Conservation (phyloP, 1,140 invertebrate species). For the Bombus superbus region DNA sequence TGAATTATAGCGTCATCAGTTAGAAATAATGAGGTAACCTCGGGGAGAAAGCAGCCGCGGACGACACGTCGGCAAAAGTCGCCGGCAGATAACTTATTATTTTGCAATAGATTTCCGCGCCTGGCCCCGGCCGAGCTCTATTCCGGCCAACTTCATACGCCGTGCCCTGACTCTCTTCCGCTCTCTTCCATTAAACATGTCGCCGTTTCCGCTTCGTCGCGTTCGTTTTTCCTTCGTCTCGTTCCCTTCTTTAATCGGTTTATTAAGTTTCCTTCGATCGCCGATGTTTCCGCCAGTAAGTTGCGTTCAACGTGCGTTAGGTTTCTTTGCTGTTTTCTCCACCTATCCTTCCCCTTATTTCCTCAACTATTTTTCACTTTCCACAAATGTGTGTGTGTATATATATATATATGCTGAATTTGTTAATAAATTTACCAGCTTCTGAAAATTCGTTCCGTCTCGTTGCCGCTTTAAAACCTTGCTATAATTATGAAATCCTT, state of each 20-base stretch:
- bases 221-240: neutral
- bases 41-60: slow-evolving; percentile 62
- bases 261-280: neutral
- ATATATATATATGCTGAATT: too few species aligned
- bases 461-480: too few species aligned
- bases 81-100: slow-evolving; percentile 74
- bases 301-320: neutral
- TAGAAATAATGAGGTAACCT: slow-evolving; percentile 79
- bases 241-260: neutral
- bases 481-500: too few species aligned
- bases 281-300: neutral
- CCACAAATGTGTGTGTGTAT: too few species aligned
- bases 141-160: slow-evolving; percentile 13
- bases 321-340: neutral
- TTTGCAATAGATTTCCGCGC: slow-evolving; percentile 72
- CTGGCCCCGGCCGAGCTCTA: neutral
- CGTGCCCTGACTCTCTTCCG: neutral
- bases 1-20: slow-evolving; percentile 80
- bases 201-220: slow-evolving; percentile 23
- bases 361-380: too few species aligned
- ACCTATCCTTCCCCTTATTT: neutral
- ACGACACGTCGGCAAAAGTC: slow-evolving; percentile 75
- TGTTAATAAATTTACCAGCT: too few species aligned
- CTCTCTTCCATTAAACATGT: slow-evolving; percentile 16
- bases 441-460: too few species aligned